Evolutionary conservation across 2,113 vertebrate genomes (phyloP), one percentile per base, ranked within the genome.

Genomic region (Anarhynchus alexandrinus): DNA sequence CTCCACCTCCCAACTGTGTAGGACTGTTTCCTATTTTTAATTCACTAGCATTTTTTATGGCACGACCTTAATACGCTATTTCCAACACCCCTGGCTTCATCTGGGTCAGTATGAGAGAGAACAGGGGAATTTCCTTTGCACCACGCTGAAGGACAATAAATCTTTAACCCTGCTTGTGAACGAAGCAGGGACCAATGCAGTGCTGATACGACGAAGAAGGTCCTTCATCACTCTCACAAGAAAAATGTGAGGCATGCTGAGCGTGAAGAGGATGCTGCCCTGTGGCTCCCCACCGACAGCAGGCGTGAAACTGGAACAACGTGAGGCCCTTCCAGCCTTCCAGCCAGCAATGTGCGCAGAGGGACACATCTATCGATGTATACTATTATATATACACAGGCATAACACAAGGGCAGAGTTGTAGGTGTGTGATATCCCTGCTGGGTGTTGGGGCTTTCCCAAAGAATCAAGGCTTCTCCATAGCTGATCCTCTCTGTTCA

Each of bases 351-450:
- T 4, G 22, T 14, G 70, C 19, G 6, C 45, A 67, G 55, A 22
- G 0, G 2, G 61, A 59, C 43, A 10, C 49, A 13, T 10, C 26
- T 58, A 5, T 19, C 1, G 5, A 58, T 1, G 2, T 11, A 2
- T n/a, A 10, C 23, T 15, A 36, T 69, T 49, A 45, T n/a, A 49
- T 26, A 15, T 5, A 32, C 34, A 42, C 34, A 42, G 57, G 8
- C 30, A 49, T 15, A n/a, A 18, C 0, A 1, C 51, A 51, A 18
- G 22, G 67, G 21, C 42, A 77, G 76, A n/a, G 15, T 3, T 73
- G 38, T 29, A 70, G 71, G 22, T 1, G 3, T 52, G 1, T 29
- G n/a, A 54, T 43, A 23, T 38, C 29, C 62, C 20, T 73, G 20
- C 17, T 26, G 58, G 21, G 26, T 65, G 22, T 0, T 34, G 51